These are phyloP conservation scores for Thermophis baileyi DNA, from an alignment of 2,113 vertebrate genomes.

Conservation along the genomic window DNA sequence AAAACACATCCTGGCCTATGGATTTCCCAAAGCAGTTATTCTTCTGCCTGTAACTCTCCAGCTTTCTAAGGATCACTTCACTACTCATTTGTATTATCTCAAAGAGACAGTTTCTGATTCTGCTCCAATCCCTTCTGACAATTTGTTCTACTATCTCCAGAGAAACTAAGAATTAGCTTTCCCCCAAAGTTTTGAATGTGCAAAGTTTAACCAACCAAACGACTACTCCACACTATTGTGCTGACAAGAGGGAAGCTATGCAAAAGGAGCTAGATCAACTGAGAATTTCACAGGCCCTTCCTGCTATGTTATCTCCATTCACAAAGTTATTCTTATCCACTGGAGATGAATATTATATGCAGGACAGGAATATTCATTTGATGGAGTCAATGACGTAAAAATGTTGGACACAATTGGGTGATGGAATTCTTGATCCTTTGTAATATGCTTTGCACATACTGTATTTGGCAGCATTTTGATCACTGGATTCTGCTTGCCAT, in stretches of 20 bases:
- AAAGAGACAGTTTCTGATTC: not conserved
- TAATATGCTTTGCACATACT: not conserved
- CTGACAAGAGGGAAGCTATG: not conserved
- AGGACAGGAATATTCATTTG: not conserved
- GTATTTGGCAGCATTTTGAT: not conserved
- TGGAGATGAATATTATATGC: not conserved
- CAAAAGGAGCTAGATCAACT: not conserved
- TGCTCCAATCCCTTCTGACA: not conserved
- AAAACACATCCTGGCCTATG: not conserved
- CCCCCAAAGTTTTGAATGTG: not conserved
- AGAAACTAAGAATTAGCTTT: not conserved
- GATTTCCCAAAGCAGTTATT: not conserved
- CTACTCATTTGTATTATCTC: not conserved
- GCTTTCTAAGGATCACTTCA: not conserved
- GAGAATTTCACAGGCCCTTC: not conserved
- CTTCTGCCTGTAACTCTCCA: not conserved
- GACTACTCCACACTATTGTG: not conserved
- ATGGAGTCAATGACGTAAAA: not conserved
- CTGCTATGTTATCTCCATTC: not conserved
- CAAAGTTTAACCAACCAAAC: not conserved
- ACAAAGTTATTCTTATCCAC: not conserved
- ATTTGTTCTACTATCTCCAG: not conserved
- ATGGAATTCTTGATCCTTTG: not conserved
- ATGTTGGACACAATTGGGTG: not conserved
- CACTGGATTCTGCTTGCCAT: not conserved